Percentiles rank a stretch among this genome's conserved stretches.
These are phyloP conservation scores for Odocoileus virginianus DNA, from an alignment of 2,113 vertebrate species.

Conservation along the genomic window DNA sequence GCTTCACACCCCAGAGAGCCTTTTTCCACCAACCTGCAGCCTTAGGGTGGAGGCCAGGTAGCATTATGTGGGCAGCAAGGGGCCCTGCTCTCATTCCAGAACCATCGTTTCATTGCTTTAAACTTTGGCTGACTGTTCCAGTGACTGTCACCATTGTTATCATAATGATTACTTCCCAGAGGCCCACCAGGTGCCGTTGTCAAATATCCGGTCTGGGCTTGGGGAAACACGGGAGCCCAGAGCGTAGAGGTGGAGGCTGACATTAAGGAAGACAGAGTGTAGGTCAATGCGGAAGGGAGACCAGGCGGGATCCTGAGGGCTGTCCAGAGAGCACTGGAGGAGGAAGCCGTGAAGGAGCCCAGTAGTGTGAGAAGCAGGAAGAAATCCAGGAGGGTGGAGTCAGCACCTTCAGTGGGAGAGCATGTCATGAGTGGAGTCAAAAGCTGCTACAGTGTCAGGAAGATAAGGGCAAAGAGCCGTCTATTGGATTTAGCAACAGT, in stretches of 20 bases:
- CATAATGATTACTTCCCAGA: background rate
- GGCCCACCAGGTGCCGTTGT: background rate
- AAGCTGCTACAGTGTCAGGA: background rate
- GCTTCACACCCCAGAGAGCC: background rate
- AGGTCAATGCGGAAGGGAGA: background rate
- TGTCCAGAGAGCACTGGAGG: background rate
- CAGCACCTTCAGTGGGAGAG: background rate
- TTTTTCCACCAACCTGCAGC: background rate
- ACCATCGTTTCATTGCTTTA: background rate
- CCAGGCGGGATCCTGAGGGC: background rate
- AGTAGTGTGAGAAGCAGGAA: background rate
- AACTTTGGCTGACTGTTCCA: background rate
- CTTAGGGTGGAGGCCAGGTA: background rate
- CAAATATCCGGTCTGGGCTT: background rate
- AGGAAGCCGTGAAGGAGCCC: accelerated
- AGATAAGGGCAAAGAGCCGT: accelerated
- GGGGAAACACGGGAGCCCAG: background rate
- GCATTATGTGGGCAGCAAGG: too few species aligned
- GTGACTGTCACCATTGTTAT: background rate
- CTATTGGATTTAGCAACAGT: background rate
- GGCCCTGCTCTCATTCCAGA: background rate
- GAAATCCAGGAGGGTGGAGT: background rate
- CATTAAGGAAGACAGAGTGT: background rate
- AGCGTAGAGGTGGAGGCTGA: accelerated
- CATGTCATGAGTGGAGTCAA: background rate